phyloP scores from a whole-genome alignment of 2,888 invertebrate genomes.

The Idaea straminata region DNA sequence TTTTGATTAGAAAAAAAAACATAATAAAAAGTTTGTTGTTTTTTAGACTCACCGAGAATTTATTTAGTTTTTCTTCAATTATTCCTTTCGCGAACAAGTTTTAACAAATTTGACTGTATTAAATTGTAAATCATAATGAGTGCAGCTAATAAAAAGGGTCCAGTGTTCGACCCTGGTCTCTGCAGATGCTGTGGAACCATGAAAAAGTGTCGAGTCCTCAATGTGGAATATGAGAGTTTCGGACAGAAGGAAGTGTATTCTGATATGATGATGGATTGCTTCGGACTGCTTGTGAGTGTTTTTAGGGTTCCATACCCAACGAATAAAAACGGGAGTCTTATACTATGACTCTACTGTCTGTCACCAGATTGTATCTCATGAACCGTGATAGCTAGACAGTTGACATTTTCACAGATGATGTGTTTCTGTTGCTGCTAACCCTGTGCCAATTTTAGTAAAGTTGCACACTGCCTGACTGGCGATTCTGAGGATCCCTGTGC shows the following conservation, averaged over 20 bases:
- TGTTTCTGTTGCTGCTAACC: not conserved
- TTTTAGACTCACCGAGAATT: no score
- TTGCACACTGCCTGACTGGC: no score
- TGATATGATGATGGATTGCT: conserved; percentile 71
- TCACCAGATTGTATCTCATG: no score
- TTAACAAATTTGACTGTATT: no score
- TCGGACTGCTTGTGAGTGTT: conserved; percentile 59
- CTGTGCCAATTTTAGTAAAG: not conserved
- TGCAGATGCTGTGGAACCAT: conserved; percentile 65
- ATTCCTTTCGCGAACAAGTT: no score
- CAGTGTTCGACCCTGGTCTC: conserved; percentile 60
- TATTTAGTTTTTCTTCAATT: no score
- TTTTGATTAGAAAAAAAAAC: no score
- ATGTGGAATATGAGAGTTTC: conserved; percentile 61
- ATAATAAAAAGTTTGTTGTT: no score
- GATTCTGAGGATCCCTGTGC: not conserved
- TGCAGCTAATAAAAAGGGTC: conserved; percentile 51
- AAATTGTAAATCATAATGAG: conserved; percentile 37
- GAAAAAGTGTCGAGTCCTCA: conserved; percentile 66
- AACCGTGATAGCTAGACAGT: no score
- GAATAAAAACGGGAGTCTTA: not conserved
- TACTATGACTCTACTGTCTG: not conserved
- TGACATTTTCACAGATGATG: no score
- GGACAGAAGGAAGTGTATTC: conserved; percentile 66
- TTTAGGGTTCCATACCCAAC: not conserved